A percentile compares a stretch with the other conserved stretches of the same genome.
phyloP scores from a whole-genome alignment of 2,113 vertebrate genomes.

The Cisticola juncidis region DNA sequence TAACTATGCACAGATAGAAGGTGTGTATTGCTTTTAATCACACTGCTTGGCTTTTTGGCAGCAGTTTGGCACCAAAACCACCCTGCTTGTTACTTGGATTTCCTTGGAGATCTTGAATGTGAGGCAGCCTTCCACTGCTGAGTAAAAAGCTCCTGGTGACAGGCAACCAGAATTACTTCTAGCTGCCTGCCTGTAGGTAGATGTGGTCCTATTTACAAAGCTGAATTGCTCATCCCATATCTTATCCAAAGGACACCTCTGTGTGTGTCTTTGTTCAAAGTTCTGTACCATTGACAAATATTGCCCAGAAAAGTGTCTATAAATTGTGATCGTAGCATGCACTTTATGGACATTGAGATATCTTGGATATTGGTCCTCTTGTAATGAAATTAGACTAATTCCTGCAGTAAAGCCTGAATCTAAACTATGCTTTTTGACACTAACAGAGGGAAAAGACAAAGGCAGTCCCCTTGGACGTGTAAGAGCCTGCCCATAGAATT shows the following conservation, averaged over 20 bases:
- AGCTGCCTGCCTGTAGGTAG: neutral
- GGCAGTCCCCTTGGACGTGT: rapidly evolving
- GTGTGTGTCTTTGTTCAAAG: neutral
- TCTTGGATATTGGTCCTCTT: neutral
- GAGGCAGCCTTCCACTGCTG: neutral
- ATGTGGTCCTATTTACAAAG: neutral
- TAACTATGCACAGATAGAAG: neutral
- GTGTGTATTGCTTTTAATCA: neutral
- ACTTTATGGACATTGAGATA: neutral
- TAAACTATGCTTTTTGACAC: neutral
- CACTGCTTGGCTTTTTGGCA: neutral
- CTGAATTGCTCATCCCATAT: neutral
- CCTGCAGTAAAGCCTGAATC: neutral
- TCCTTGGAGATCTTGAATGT: neutral
- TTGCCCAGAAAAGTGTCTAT: neutral
- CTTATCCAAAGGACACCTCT: neutral
- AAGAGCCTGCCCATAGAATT: neutral
- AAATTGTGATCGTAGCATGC: neutral
- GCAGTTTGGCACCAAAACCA: neutral
- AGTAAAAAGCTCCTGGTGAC: neutral
- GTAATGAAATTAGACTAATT: neutral
- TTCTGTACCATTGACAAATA: neutral
- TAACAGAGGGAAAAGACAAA: neutral
- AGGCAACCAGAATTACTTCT: neutral
- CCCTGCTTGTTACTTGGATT: neutral